Evolutionary conservation across 2,113 vertebrate species (phyloP).

Genomic region (Neodon shergylaensis): DNA sequence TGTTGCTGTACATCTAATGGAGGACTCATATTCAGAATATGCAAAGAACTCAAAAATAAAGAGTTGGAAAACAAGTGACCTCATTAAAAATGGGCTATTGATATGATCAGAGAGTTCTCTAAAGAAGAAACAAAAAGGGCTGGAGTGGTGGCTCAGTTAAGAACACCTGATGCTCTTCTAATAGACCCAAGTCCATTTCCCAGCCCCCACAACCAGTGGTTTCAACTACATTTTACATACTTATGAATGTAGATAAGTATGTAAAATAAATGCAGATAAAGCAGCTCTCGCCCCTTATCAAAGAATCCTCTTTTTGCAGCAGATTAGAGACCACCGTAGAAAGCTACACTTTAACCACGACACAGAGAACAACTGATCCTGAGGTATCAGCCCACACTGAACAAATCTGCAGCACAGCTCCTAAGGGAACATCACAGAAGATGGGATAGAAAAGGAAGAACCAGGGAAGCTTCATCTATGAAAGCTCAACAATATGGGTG

Average conservation of each 20-base stretch:
- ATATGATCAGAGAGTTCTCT: neutral
- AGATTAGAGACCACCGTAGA: neutral
- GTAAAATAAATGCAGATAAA: too few relatives aligned
- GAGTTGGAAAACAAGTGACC: too few relatives aligned
- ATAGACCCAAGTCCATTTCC: too few relatives aligned
- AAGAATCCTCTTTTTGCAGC: neutral
- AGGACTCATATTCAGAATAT: too few relatives aligned
- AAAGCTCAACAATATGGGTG: neutral
- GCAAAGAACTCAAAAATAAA: too few relatives aligned
- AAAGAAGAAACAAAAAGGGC: neutral
- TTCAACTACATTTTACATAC: neutral
- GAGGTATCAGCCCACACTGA: neutral
- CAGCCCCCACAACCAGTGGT: too few relatives aligned
- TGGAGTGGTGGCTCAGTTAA: too few relatives aligned
- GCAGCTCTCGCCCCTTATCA: neutral
- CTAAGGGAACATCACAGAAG: neutral
- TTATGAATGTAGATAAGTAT: too few relatives aligned
- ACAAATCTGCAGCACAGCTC: neutral
- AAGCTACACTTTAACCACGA: neutral
- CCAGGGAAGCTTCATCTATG: neutral
- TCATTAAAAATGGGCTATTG: too few relatives aligned
- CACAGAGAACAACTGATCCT: neutral
- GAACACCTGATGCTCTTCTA: too few relatives aligned
- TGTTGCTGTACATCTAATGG: too few relatives aligned
- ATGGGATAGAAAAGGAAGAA: neutral